phyloP scores from a whole-genome alignment of 2,888 invertebrate species.

The Drosophila rellima region DNA sequence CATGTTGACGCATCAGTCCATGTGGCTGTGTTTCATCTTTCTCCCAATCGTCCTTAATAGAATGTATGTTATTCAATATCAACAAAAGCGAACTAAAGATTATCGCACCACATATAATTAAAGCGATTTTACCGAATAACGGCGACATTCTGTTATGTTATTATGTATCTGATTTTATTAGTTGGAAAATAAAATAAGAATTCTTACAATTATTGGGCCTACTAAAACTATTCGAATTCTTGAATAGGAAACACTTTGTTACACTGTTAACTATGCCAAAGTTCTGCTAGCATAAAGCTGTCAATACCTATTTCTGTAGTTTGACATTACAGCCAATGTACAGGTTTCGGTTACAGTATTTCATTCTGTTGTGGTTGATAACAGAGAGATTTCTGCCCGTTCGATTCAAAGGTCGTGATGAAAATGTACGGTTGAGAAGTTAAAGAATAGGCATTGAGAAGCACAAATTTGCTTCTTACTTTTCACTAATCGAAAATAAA shows the following conservation, averaged over 20 bases:
- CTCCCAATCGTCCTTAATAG: not conserved
- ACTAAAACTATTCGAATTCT: not conserved
- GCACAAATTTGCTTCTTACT: too few relatives aligned
- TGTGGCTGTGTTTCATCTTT: not conserved
- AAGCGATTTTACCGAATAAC: conserved; percentile 17
- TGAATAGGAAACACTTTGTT: too few relatives aligned
- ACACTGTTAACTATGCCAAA: not conserved
- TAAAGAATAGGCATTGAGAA: too few relatives aligned
- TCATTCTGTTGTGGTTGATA: too few relatives aligned
- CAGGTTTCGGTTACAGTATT: not conserved
- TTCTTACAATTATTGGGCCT: not conserved
- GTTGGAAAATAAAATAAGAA: not conserved
- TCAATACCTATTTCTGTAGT: not conserved
- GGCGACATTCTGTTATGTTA: conserved; percentile 31
- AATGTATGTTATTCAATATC: conserved; percentile 1
- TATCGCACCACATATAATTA: not conserved
- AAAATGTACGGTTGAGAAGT: too few relatives aligned
- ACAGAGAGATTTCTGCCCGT: too few relatives aligned
- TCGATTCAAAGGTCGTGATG: too few relatives aligned
- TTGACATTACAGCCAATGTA: too few relatives aligned
- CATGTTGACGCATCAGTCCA: conserved; percentile 44
- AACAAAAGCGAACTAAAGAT: not conserved
- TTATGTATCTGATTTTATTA: not conserved
- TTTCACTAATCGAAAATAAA: too few relatives aligned
- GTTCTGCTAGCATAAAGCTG: not conserved